Evolutionary conservation across 2,113 vertebrate species (phyloP).

Genomic region (Embiotoca jacksoni): DNA sequence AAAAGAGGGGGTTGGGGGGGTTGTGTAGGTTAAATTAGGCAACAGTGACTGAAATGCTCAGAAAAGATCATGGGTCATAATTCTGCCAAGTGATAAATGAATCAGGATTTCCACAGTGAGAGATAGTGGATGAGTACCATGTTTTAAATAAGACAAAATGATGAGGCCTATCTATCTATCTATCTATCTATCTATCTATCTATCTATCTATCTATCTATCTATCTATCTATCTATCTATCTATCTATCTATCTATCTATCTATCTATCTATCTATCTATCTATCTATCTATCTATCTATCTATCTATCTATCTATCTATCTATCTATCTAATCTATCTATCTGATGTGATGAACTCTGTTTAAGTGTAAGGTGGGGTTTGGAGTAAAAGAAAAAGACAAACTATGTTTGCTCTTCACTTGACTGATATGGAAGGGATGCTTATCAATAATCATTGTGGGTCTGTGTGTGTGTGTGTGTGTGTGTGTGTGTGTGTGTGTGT

Average conservation of each 20-base stretch:
- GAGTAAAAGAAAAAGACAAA: constrained; percentile 32
- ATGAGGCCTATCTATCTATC: no score
- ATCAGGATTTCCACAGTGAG: constrained; percentile 46
- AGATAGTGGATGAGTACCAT: background rate
- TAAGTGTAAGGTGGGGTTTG: constrained; percentile 39
- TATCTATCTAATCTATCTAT: background rate
- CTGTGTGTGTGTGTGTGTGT: constrained; percentile 21
- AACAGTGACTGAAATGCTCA: constrained; percentile 4
- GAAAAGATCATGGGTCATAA: constrained; percentile 48
- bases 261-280: no score
- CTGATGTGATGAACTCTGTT: background rate
- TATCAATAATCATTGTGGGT: constrained; percentile 16
- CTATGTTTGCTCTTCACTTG: constrained; percentile 46
- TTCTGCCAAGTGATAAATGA: constrained; percentile 18
- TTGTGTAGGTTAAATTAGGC: constrained; percentile 31
- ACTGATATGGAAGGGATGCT: constrained; percentile 70
- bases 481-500: constrained; percentile 7
- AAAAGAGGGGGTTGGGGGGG: background rate
- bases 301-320: no score
- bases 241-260: no score
- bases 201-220: no score
- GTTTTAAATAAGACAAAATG: constrained; percentile 12
- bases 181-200: no score
- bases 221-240: no score
- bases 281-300: no score